Evolutionary conservation across 2,888 invertebrate species (phyloP).

Genomic region (Cantharis nigra): DNA sequence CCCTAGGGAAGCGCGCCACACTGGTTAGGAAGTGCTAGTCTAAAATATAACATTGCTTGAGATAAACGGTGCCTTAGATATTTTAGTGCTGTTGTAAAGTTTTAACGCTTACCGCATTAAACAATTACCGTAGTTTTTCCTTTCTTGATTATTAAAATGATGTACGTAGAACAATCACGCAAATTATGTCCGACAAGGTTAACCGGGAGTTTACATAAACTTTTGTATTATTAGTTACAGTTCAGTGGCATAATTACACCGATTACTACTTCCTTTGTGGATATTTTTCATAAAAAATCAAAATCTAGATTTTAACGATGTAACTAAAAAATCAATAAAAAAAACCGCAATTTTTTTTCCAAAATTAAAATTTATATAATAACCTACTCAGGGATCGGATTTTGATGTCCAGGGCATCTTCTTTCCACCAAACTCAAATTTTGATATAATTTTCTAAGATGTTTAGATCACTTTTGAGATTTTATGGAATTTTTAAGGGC

Average conservation of each 20-base stretch:
- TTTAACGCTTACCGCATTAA: not conserved
- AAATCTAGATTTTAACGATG: not conserved
- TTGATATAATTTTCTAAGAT: too few relatives aligned
- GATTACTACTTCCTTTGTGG: not conserved
- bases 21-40: too few relatives aligned
- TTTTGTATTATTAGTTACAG: not conserved
- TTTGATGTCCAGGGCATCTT: too few relatives aligned
- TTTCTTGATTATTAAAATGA: not conserved
- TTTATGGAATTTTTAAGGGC: not conserved
- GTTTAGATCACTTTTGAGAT: too few relatives aligned
- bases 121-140: not conserved
- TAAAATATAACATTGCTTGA: not conserved
- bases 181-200: not conserved
- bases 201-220: not conserved
- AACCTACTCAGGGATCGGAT: too few relatives aligned
- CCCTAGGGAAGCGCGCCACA: too few relatives aligned
- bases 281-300: not conserved
- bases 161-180: not conserved
- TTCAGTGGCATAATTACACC: not conserved
- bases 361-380: too few relatives aligned
- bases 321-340: not conserved
- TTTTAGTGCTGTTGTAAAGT: not conserved
- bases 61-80: not conserved
- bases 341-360: too few relatives aligned
- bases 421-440: too few relatives aligned